Evolutionary conservation across 2,113 vertebrate genomes (phyloP), one percentile per base, ranked within the genome.

Genomic region (Apodemus speciosus): DNA sequence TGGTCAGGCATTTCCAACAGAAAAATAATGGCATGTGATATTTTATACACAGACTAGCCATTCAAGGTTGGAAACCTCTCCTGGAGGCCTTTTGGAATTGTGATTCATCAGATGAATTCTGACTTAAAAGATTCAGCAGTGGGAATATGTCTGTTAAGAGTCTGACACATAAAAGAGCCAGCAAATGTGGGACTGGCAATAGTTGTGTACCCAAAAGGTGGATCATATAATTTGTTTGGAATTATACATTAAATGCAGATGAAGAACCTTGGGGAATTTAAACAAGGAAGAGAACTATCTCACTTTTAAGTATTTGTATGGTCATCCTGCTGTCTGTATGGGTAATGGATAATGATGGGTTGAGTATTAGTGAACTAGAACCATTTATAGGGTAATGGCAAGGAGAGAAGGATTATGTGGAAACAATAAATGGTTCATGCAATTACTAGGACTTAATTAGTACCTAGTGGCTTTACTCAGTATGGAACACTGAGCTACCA

Each of bases 181-280:
- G 40, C 27, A 69, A 92, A 79, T 87, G 53, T 38, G 53, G 9
- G 73, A 16, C 18, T 66, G 46, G 30, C 5, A 88, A 93, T 79
- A 91, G 40, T 25, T 40, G 9, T 91, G 13, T 56, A 84, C 7
- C 72, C 10, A 80, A 69, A 18, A 49, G 4, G 14, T 88, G 56
- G 56, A 80, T 95, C 30, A 76, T 85, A 58, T 73, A 84, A 23
- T 25, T 27, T 77, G 25, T 53, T 88, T 75, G 66, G 46, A 35
- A 75, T 91, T 91, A 94, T 84, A 91, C 75, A 92, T 38, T 71
- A 89, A 89, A 87, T 53, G 49, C 51, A 56, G 27, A 90, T 46
- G 38, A 94, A 90, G n/a, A 56, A 7, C 35, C n/a, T 90, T 86
- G 35, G n/a, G 62, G 16, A 66, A 18, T 94, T 93, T 80, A 90